phyloP scores from a whole-genome alignment of 2,113 vertebrate species.

The Dissostichus mawsoni region DNA sequence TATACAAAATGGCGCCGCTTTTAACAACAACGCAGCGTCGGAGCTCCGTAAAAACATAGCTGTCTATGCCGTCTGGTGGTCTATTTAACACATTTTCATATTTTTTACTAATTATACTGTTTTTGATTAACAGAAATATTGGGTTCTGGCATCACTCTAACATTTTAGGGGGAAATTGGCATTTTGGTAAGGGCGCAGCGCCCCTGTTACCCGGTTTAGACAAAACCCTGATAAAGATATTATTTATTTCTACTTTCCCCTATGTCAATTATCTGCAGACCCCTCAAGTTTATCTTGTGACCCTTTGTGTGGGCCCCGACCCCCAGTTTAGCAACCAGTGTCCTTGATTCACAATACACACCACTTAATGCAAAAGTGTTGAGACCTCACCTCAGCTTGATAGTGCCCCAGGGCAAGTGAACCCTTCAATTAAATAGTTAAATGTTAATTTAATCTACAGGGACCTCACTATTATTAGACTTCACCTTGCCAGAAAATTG shows the following conservation, averaged over 20 bases:
- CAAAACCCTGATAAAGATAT: too few relatives aligned
- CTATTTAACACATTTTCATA: too few relatives aligned
- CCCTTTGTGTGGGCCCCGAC: neutral
- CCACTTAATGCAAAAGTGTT: neutral
- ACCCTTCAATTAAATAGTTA: conserved; percentile 28
- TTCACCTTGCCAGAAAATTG: conserved; percentile 83
- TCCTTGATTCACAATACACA: neutral
- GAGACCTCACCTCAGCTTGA: conserved; percentile 1
- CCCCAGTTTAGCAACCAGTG: neutral
- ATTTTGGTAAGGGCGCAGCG: too few relatives aligned
- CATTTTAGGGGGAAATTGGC: too few relatives aligned
- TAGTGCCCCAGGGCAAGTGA: conserved; percentile 15
- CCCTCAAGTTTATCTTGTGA: neutral
- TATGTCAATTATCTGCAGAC: neutral
- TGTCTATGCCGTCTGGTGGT: too few relatives aligned
- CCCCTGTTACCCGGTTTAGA: too few relatives aligned
- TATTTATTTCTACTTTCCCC: neutral
- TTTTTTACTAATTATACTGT: too few relatives aligned
- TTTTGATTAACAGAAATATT: too few relatives aligned
- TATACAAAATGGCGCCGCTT: too few relatives aligned
- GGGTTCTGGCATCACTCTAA: too few relatives aligned
- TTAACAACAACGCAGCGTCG: too few relatives aligned
- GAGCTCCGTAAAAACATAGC: too few relatives aligned
- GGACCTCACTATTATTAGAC: conserved; percentile 61
- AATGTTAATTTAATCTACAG: conserved; percentile 70